Evolutionary conservation across 1,140 invertebrate genomes (phyloP).

Genomic region (Achroia grisella): DNA sequence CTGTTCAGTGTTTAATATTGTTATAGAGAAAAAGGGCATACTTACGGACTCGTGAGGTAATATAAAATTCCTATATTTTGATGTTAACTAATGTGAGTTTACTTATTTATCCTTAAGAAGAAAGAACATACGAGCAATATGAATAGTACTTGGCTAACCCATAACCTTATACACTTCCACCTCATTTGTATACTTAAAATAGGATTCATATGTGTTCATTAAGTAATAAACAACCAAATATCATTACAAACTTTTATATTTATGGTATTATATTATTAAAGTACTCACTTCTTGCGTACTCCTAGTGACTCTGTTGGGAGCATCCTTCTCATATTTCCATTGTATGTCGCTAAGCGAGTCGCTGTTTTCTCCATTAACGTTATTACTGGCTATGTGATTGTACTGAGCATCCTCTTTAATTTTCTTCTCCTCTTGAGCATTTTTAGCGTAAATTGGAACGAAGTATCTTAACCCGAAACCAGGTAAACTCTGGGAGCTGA

Average conservation of each 20-base stretch:
- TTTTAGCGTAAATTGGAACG: slow-evolving; percentile 33
- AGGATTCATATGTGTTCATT: slow-evolving; percentile 8
- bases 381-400: slow-evolving; percentile 49
- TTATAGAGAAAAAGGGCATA: no score
- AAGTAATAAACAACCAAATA: slow-evolving; percentile 6
- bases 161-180: no score
- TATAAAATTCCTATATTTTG: no score
- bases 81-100: no score
- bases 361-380: slow-evolving; percentile 20
- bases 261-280: no score
- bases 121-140: no score
- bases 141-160: no score
- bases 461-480: slow-evolving; percentile 58
- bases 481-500: slow-evolving; percentile 51
- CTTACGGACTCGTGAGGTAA: no score
- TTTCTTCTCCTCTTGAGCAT: slow-evolving; percentile 24
- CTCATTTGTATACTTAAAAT: no score
- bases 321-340: slow-evolving; percentile 58
- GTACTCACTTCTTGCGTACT: slow-evolving; percentile 45
- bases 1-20: no score
- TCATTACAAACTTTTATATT: no score
- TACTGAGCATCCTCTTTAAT: slow-evolving; percentile 48
- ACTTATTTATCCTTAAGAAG: no score
- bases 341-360: slow-evolving; percentile 41
- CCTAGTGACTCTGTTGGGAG: slow-evolving; percentile 35